These are phyloP conservation scores for Xestia ashworthii DNA, from an alignment of 2,888 invertebrate species.

Conservation along the genomic window DNA sequence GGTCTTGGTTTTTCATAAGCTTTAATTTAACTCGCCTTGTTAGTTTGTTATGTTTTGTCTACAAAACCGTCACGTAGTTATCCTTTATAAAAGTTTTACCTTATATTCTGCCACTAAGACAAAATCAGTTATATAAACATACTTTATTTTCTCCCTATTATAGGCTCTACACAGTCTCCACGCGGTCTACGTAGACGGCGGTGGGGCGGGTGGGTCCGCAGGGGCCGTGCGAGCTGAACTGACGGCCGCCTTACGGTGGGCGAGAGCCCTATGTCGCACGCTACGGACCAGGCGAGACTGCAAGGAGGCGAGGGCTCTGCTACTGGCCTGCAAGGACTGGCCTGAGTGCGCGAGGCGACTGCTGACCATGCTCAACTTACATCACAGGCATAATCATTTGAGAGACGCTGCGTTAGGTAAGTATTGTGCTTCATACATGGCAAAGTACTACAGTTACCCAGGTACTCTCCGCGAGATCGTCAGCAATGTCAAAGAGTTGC, in stretches of 20 bases:
- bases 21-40: too few species aligned
- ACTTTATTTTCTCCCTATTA: accelerated
- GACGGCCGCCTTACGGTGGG: slow-evolving; percentile 95
- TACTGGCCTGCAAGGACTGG: slow-evolving; percentile 95
- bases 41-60: too few species aligned
- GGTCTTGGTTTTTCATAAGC: background rate
- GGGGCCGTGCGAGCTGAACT: slow-evolving; percentile 96
- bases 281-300: slow-evolving; percentile 92
- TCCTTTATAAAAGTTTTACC: background rate
- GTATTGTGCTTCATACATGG: background rate
- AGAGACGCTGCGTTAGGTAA: slow-evolving; percentile 94
- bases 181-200: slow-evolving; percentile 97
- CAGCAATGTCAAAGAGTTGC: too few species aligned
- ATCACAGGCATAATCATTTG: slow-evolving; percentile 95
- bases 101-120: background rate
- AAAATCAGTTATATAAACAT: background rate
- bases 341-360: slow-evolving; percentile 96
- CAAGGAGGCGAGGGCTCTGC: slow-evolving; percentile 92
- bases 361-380: slow-evolving; percentile 96
- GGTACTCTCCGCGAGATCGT: too few species aligned
- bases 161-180: slow-evolving; percentile 97
- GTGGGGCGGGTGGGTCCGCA: slow-evolving; percentile 91
- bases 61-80: background rate
- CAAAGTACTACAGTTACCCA: too few species aligned
- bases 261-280: slow-evolving; percentile 93